Base-by-base conservation (phyloP, 2,113 vertebrate genomes). In the Heliornis fulica region DNA sequence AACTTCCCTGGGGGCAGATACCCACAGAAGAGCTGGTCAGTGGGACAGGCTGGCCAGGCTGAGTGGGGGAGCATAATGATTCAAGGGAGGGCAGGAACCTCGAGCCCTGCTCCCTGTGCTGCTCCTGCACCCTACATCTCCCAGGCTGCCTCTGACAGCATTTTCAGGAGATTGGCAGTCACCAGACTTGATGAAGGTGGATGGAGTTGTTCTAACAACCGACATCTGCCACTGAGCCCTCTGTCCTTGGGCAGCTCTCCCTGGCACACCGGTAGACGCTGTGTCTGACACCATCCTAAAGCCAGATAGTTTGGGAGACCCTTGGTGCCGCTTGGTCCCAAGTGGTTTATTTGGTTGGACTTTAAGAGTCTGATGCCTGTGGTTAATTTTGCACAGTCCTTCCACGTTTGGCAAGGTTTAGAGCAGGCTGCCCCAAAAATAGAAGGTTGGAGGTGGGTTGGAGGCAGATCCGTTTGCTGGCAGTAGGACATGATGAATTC, bases 131-230 rank as follows among this genome's bases (percentile, higher is more conserved):
- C 53, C 57, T 64, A 38, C 23, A 7, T 3, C 40, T 40, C 28
- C 72, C 64, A 28, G 0, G 28, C 36, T 76, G 69, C n/a, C 78
- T 5, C 1, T 16, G 32, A 25, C 59, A 46, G 8, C 7, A 1
- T 14, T 56, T 32, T 13, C 2, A 7, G 77, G 34, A 80, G 32
- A 32, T 18, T 29, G 41, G 66, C 43, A 50, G 74, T 3, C 25
- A 8, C 34, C 54, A 15, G 31, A 4, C 1, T 0, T 0, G 1
- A 26, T 10, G 5, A 13, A 64, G 18, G 60, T 14, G 72, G 50
- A 7, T 13, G 46, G 45, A 38, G 45, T 14, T 0, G 1, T 69
- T 84, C 8, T 8, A 29, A 25, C 28, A 43, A 18, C 23, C 17
- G 11, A 18, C 4, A 11, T 41, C 34, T 8, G 8, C 1, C 13